Conservation (phyloP, 2,888 invertebrate species). For the Liposcelis brunnea region DNA sequence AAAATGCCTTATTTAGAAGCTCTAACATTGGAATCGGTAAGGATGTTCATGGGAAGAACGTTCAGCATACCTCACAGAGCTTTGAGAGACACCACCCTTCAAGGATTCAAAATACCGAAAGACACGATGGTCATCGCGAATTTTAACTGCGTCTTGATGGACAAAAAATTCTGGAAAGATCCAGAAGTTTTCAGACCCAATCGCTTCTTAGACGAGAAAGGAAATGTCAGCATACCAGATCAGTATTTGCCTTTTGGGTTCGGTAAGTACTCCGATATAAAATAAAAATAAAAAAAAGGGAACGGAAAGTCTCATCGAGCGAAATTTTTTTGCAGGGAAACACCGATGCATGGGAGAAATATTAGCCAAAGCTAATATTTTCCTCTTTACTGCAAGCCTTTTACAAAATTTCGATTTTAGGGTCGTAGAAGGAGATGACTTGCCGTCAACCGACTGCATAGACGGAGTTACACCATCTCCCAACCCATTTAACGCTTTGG, state of each 20-base stretch:
- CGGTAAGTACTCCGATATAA: constrained; percentile 35
- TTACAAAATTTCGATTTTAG: constrained; percentile 55
- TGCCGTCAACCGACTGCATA: constrained; percentile 45
- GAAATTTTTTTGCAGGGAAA: constrained; percentile 22
- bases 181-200: constrained; percentile 58
- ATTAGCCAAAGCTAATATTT: constrained; percentile 59
- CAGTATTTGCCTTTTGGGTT: constrained; percentile 60
- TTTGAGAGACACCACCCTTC: constrained; percentile 46
- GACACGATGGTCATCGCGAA: constrained; percentile 66
- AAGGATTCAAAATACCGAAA: constrained; percentile 60
- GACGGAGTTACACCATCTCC: constrained; percentile 68
- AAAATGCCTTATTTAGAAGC: constrained; percentile 61
- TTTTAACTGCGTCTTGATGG: constrained; percentile 53
- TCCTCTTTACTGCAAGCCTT: constrained; percentile 53
- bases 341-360: constrained; percentile 71
- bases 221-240: constrained; percentile 43
- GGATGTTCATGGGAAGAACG: constrained; percentile 63
- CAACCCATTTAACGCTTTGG: constrained; percentile 48
- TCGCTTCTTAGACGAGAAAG: constrained; percentile 43
- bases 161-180: constrained; percentile 46
- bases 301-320: no score
- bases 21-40: constrained; percentile 53
- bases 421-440: constrained; percentile 40
- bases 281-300: background rate
- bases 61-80: constrained; percentile 69